A percentile compares a stretch with the other conserved stretches of the same genome.
These are phyloP conservation scores for Xenopus petersii DNA, from an alignment of 2,797 vertebrate genomes.

Conservation along the genomic window DNA sequence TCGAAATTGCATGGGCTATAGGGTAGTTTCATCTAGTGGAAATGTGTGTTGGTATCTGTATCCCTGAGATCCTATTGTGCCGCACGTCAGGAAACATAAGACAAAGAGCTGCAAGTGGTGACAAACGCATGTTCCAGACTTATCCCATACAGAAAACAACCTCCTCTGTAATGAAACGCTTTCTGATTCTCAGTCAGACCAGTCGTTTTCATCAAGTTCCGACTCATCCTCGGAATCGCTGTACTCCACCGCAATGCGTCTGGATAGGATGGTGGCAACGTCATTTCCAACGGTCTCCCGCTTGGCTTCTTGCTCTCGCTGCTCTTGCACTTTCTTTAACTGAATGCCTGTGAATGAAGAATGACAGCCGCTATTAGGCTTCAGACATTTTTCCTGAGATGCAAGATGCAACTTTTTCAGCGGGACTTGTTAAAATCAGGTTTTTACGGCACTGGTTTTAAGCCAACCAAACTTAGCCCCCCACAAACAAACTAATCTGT, in stretches of 20 bases:
- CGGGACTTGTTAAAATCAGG: too few relatives aligned
- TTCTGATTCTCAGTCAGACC: slow-evolving; percentile 82
- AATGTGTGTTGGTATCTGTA: not conserved
- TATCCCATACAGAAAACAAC: not conserved
- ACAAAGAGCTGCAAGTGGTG: not conserved
- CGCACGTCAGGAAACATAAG: not conserved
- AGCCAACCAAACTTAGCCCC: too few relatives aligned
- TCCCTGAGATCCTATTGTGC: slow-evolving; percentile 40
- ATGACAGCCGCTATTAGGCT: not conserved
- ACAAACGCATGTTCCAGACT: not conserved
- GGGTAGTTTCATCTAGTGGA: not conserved
- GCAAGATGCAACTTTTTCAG: too few relatives aligned
- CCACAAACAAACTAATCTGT: too few relatives aligned
- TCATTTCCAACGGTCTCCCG: slow-evolving; percentile 90
- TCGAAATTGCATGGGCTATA: not conserved
- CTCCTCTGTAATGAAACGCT: too few relatives aligned
- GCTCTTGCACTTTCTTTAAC: slow-evolving; percentile 96
- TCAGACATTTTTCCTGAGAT: too few relatives aligned
- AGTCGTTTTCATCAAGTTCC: slow-evolving; percentile 92
- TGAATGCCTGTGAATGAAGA: slow-evolving; percentile 80
- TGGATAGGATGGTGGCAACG: slow-evolving; percentile 91
- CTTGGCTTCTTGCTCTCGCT: slow-evolving; percentile 93
- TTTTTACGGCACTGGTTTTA: too few relatives aligned
- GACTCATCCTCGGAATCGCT: slow-evolving; percentile 95
- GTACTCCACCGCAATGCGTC: slow-evolving; percentile 95